Base-by-base conservation (phyloP, 2,888 invertebrate genomes). In the Gymnoscelis rufifasciata region DNA sequence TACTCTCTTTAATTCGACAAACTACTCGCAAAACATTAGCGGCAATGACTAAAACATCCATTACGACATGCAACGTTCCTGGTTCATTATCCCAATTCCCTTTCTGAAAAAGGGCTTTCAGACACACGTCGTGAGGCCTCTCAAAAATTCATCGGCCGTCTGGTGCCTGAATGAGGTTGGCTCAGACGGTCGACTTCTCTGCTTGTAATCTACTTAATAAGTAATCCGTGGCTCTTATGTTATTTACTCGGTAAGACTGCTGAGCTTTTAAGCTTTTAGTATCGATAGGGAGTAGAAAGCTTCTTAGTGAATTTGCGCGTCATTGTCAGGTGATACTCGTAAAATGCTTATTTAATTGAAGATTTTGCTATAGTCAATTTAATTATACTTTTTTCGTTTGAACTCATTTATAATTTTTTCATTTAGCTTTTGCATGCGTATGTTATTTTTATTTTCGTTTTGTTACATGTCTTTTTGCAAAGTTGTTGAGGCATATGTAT, bases 131-230 rank as follows among this genome's bases (percentile, higher is more conserved):
- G 76, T 74, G 71, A 80, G 82, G 70, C 81, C 84, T 77, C 84
- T 87, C 83, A 86, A 87, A 86, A 84, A 87, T 87, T 86, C 87
- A 87, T 83, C 84, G 83, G 77, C 82, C 81, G 86, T 86, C 87
- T 83, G 79, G 75, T 62, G 60, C 62, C 64, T 64, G 81, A 76
- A 83, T 82, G 78, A 64, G 74, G 69, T 75, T 72, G 68, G 71
- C 68, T 67, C 68, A 64, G 71, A 68, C 66, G 68, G 63, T 60
- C 60, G 70, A 65, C 70, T 72, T 66, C 68, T 66, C 56, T 62
- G 57, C 59, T 62, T 48, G 73, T 86, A 83, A 87, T 84, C 78
- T 74, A 70, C 74, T 83, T 84, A 84, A 78, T 83, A 83, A 79
- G 78, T 80, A 73, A 81, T 78, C 69, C 66, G 64, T 67, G 66